Base-by-base conservation (phyloP, 2,797 vertebrate genomes). In the Molossus alvarezi region DNA sequence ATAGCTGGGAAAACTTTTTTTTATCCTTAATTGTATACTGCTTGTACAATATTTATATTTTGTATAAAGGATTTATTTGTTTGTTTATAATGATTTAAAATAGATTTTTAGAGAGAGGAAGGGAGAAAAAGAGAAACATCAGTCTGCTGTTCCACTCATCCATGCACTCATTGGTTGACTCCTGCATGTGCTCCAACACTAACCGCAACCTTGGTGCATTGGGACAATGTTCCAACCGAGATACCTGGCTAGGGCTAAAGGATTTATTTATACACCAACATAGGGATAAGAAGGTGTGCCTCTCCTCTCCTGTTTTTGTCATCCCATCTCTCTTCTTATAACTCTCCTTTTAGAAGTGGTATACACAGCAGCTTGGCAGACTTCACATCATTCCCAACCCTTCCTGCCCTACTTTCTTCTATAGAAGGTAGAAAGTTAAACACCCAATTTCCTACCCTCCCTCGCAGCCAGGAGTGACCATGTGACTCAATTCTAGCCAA, bases 31-130 rank as follows among this genome's bases (percentile, higher is more conserved):
- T 84, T 89, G 17, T 60, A 37, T 23, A 62, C 4, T 33, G 41
- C 29, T 89, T 81, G 15, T 81, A 82, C 17, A 93, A 15, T 67
- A 67, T 86, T 58, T 72, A 53, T 53, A 85, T 58, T 88, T 85
- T 77, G 41, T 80, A 58, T 53, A 79, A 73, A 86, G 72, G 23
- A 62, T 82, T 67, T 67, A 67, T 75, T 73, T 45, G 6, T 45
- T 45, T 45, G 4, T 67, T 29, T 65, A 15, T 15, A 65, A 65
- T 65, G n/a, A 8, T 67, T 67, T 67, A 33, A 17, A 33, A 64
- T 67, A n/a, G 15, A 67, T 15, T 67, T 67, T 15, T 53, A 53
- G 51, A 33, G 64, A 67, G n/a, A 67, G n/a, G n/a, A 33, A 67
- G 29, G 1, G 64, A 9, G 29, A 29, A 13, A 14, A 14, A 65